phyloP scores from a whole-genome alignment of 2,888 invertebrate species.

The Ephialtes manifestator region DNA sequence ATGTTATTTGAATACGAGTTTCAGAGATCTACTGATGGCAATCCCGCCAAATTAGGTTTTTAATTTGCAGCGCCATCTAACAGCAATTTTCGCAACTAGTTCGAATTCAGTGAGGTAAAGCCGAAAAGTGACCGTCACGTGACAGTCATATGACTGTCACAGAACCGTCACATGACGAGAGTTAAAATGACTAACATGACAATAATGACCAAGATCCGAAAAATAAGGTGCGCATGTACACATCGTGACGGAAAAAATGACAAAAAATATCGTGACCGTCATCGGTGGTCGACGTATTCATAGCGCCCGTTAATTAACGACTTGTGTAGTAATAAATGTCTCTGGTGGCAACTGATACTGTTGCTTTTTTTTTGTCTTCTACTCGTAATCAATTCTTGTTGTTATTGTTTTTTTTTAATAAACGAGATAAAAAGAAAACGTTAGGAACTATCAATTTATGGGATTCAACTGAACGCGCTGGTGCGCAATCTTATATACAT shows the following conservation, averaged over 20 bases:
- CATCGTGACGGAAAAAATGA: too few relatives aligned
- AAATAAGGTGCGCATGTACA: too few relatives aligned
- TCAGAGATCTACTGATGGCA: background rate
- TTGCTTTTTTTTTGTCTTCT: background rate
- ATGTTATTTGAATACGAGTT: too few relatives aligned
- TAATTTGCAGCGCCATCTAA: too few relatives aligned
- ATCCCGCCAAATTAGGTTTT: background rate
- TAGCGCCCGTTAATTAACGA: slow-evolving; percentile 49
- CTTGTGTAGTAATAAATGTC: background rate
- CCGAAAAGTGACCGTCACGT: too few relatives aligned
- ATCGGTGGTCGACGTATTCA: slow-evolving; percentile 74
- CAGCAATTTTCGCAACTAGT: too few relatives aligned
- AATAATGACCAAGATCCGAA: too few relatives aligned
- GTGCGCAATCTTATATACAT: slow-evolving; percentile 46
- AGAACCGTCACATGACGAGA: too few relatives aligned
- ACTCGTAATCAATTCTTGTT: background rate
- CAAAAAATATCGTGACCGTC: too few relatives aligned
- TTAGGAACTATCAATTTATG: slow-evolving; percentile 31
- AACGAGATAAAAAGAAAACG: slow-evolving; percentile 22
- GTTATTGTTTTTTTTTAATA: background rate
- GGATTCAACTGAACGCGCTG: slow-evolving; percentile 56
- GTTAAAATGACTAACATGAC: too few relatives aligned
- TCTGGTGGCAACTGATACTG: background rate
- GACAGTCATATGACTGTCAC: too few relatives aligned
- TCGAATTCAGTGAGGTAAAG: too few relatives aligned